Percentiles rank a stretch among this genome's conserved stretches.
Evolutionary conservation across 2,888 invertebrate genomes (phyloP).

Genomic region (Tetragnatha montana): DNA sequence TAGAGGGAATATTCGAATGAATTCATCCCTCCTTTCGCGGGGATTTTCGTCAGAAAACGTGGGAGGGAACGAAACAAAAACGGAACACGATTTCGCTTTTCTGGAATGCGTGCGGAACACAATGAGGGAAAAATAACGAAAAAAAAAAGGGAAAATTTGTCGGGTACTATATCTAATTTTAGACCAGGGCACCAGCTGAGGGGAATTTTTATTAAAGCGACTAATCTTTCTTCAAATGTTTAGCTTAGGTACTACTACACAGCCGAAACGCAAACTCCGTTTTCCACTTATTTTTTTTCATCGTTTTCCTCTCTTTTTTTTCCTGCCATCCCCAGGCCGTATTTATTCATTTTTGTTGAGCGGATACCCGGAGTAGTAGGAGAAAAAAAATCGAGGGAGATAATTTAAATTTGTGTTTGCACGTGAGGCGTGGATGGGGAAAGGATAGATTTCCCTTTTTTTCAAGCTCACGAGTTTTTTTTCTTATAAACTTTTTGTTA

Average conservation of each 20-base stretch:
- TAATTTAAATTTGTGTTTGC: slow-evolving; percentile 51
- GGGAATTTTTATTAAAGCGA: slow-evolving; percentile 18
- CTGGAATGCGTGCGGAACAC: neutral
- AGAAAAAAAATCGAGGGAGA: slow-evolving; percentile 10
- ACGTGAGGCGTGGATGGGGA: slow-evolving; percentile 4
- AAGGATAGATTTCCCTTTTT: slow-evolving; percentile 14
- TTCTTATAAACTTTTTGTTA: slow-evolving; percentile 31
- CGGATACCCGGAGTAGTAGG: neutral
- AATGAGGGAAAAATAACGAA: neutral
- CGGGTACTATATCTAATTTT: slow-evolving; percentile 45
- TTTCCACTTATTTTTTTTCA: slow-evolving; percentile 6
- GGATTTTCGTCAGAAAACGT: neutral
- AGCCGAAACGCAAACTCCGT: slow-evolving; percentile 19
- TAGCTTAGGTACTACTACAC: slow-evolving; percentile 15
- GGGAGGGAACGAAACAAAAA: neutral
- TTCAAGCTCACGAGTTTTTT: neutral
- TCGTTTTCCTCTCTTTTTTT: neutral
- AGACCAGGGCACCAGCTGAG: slow-evolving; percentile 26
- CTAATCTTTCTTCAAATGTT: slow-evolving; percentile 57
- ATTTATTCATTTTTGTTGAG: slow-evolving; percentile 33
- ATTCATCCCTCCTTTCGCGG: slow-evolving; percentile 5
- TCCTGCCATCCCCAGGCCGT: slow-evolving; percentile 4
- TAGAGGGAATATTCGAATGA: neutral
- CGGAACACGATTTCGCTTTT: neutral
- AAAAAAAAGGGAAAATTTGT: slow-evolving; percentile 2